Conservation (phyloP, 2,888 invertebrate genomes). For the Yponomeuta evonymella region DNA sequence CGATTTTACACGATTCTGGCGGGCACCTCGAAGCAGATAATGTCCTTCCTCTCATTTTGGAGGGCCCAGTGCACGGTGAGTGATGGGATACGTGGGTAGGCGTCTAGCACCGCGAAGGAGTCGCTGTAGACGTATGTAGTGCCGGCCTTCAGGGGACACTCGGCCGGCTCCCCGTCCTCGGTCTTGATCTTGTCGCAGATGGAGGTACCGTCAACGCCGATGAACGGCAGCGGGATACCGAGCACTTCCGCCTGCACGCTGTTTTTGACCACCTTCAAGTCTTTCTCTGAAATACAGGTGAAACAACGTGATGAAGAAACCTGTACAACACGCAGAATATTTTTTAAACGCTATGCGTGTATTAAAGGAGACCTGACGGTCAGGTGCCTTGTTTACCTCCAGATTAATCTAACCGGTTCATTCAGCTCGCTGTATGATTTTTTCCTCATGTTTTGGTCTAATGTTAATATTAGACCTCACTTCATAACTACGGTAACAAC, state of each 20-base stretch:
- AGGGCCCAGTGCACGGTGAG: conserved; percentile 81
- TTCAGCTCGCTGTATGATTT: neutral
- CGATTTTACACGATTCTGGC: conserved; percentile 71
- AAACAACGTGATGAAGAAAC: neutral
- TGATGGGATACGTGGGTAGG: conserved; percentile 66
- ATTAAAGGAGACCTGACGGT: too few species aligned
- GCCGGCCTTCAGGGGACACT: conserved; percentile 82
- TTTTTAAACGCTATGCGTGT: too few species aligned
- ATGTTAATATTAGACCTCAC: neutral
- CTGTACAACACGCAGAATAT: too few species aligned
- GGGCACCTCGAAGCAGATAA: conserved; percentile 81
- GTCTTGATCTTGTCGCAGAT: conserved; percentile 80
- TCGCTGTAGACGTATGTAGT: conserved; percentile 82
- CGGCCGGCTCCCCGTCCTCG: conserved; percentile 73
- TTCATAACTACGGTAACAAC: neutral
- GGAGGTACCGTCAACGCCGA: conserved; percentile 83
- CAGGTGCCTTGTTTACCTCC: neutral
- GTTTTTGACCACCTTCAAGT: conserved; percentile 73
- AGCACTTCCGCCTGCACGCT: conserved; percentile 78
- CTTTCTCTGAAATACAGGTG: conserved; percentile 54
- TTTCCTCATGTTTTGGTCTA: neutral
- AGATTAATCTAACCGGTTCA: neutral
- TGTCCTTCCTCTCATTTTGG: conserved; percentile 50
- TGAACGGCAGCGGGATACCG: conserved; percentile 81
- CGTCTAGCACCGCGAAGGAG: conserved; percentile 66